Evolutionary conservation across 2,888 invertebrate genomes (phyloP).

Genomic region (Drosophila paramelanica): DNA sequence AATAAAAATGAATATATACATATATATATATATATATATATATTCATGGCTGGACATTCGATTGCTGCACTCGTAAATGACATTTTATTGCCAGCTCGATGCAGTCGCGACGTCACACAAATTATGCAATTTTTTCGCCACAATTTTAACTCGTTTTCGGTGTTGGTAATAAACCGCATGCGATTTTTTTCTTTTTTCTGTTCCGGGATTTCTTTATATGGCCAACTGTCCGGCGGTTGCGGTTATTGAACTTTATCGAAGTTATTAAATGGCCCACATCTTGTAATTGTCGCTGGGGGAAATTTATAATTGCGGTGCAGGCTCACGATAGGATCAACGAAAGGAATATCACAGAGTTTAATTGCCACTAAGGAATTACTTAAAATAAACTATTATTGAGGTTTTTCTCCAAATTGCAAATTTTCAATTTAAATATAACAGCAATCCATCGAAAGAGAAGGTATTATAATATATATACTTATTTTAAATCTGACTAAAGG

Average conservation of each 20-base stretch:
- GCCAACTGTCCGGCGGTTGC: constrained; percentile 52
- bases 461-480: too few species aligned
- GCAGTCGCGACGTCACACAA: constrained; percentile 73
- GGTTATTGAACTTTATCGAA: constrained; percentile 71
- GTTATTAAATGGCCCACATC: constrained; percentile 57
- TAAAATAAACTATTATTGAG: background rate
- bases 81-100: constrained; percentile 69
- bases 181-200: constrained; percentile 36
- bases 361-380: background rate
- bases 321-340: constrained; percentile 5
- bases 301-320: constrained; percentile 17
- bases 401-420: background rate
- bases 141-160: constrained; percentile 80
- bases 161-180: constrained; percentile 78
- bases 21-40: constrained; percentile 34
- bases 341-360: background rate
- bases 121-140: constrained; percentile 81
- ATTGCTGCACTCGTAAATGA: constrained; percentile 67
- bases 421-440: too few species aligned
- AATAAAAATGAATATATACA: constrained; percentile 37
- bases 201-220: constrained; percentile 56
- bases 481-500: background rate
- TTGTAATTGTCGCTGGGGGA: constrained; percentile 56
- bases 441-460: too few species aligned
- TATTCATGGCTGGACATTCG: constrained; percentile 34